Evolutionary conservation across 2,797 vertebrate species (phyloP).

Genomic region (Pangasius djambal): DNA sequence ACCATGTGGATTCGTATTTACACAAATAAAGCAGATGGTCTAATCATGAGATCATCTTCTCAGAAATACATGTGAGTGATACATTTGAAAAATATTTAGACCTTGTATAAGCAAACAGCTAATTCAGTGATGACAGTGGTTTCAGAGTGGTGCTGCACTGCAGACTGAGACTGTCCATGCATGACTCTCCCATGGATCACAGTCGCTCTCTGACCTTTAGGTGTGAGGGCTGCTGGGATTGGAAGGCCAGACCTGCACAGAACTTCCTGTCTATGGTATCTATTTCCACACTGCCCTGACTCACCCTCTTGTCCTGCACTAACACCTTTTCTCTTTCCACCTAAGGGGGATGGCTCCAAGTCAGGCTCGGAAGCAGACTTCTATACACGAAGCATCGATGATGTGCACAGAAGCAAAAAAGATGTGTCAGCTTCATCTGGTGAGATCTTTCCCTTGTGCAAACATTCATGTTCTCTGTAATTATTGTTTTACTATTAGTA

Average conservation of each 20-base stretch:
- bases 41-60: slow-evolving; percentile 55
- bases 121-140: slow-evolving; percentile 43
- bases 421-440: slow-evolving; percentile 82
- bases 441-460: slow-evolving; percentile 70
- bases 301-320: not conserved
- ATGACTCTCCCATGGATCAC: slow-evolving; percentile 51
- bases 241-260: slow-evolving; percentile 50
- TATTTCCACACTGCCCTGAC: slow-evolving; percentile 29
- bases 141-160: slow-evolving; percentile 66
- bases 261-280: slow-evolving; percentile 41
- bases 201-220: slow-evolving; percentile 54
- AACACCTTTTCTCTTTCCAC: slow-evolving; percentile 38
- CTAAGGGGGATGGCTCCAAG: slow-evolving; percentile 91
- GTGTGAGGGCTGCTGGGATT: slow-evolving; percentile 52
- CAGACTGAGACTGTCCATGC: slow-evolving; percentile 54
- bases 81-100: slow-evolving; percentile 52
- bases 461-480: not conserved
- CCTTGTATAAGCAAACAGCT: slow-evolving; percentile 39
- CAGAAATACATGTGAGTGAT: slow-evolving; percentile 47
- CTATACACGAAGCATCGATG: slow-evolving; percentile 84
- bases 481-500: not conserved
- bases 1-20: slow-evolving; percentile 54
- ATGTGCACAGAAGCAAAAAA: slow-evolving; percentile 85
- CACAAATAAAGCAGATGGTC: slow-evolving; percentile 54
- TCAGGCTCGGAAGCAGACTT: slow-evolving; percentile 88